These are phyloP conservation scores for Petrophora chlorosata DNA, from an alignment of 2,888 invertebrate species.

Conservation along the genomic window DNA sequence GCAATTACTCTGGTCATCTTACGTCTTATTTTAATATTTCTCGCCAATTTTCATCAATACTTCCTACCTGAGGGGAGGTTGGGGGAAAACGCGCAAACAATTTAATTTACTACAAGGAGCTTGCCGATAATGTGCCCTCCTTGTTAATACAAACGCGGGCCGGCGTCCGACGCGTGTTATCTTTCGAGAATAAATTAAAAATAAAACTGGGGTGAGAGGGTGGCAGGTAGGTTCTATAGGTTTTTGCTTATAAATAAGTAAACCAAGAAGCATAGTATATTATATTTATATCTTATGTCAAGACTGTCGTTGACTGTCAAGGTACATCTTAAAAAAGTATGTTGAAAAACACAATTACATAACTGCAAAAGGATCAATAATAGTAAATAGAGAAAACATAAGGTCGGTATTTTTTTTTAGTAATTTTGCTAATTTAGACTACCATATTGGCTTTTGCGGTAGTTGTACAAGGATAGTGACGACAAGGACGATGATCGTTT, in stretches of 20 bases:
- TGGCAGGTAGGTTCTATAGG: slow-evolving; percentile 22
- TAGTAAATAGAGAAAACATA: no score
- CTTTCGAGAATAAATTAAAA: slow-evolving; percentile 48
- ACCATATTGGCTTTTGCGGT: no score
- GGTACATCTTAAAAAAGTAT: no score
- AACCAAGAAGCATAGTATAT: background rate
- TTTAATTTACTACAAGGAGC: slow-evolving; percentile 73
- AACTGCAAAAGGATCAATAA: no score
- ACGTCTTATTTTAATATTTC: background rate
- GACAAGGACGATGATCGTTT: no score
- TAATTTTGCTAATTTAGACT: no score
- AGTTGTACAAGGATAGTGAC: no score
- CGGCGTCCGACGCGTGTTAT: slow-evolving; percentile 44
- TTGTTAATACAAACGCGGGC: slow-evolving; percentile 65
- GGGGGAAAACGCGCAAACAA: slow-evolving; percentile 57
- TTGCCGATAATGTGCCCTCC: slow-evolving; percentile 66
- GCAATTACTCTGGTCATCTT: no score
- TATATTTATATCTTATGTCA: no score
- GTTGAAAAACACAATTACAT: no score
- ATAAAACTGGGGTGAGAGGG: slow-evolving; percentile 35
- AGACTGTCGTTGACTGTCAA: no score
- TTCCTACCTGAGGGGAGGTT: slow-evolving; percentile 43
- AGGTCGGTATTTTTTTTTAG: no score
- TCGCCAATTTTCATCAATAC: slow-evolving; percentile 26
- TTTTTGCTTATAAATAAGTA: background rate